Conservation (phyloP, 2,797 vertebrate genomes). For the Dendrocincla tyrannina region DNA sequence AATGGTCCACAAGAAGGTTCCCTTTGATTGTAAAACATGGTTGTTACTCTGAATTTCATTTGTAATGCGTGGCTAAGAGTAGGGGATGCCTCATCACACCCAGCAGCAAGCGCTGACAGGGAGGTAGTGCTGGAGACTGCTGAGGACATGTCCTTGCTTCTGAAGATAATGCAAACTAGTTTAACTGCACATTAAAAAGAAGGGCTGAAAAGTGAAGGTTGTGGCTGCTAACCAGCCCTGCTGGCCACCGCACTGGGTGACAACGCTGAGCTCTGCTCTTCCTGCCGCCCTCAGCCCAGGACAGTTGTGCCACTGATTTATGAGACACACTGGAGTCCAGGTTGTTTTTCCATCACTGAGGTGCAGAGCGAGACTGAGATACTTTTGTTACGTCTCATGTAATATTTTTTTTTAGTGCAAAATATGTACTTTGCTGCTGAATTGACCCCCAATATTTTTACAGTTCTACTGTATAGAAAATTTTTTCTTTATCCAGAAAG, state of each 20-base stretch:
- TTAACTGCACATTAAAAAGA: background rate
- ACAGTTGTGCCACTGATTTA: background rate
- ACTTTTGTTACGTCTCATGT: background rate
- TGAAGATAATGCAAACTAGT: background rate
- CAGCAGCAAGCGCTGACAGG: background rate
- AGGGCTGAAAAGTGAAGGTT: background rate
- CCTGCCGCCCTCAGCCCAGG: background rate
- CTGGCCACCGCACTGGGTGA: rapidly evolving
- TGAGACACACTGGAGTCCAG: background rate
- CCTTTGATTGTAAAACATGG: background rate
- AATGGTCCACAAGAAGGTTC: background rate
- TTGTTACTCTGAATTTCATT: background rate
- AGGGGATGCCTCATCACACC: background rate
- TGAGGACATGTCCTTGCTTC: background rate
- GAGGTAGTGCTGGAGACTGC: background rate
- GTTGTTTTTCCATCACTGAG: background rate
- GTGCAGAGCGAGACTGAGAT: rapidly evolving
- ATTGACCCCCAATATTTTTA: background rate
- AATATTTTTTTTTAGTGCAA: background rate
- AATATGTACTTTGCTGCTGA: background rate
- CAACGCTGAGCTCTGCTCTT: rapidly evolving
- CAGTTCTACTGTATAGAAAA: background rate
- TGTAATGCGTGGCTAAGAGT: rapidly evolving
- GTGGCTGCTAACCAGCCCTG: background rate
- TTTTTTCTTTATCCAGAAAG: background rate